A percentile compares a stretch with the other conserved stretches of the same genome.
These are phyloP conservation scores for Theretra japonica DNA, from an alignment of 2,888 invertebrate genomes.

Conservation along the genomic window DNA sequence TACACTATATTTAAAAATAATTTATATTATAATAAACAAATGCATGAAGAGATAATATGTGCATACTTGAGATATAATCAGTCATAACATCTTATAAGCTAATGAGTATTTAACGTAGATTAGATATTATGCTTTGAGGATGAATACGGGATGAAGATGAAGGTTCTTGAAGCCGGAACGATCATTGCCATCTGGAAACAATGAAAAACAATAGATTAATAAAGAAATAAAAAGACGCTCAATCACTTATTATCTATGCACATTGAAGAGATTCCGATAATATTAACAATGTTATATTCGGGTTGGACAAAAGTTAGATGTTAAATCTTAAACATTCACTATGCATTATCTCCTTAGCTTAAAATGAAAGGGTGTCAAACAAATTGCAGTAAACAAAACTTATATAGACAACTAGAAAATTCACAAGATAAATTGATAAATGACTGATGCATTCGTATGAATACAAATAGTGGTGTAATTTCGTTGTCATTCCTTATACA, in stretches of 20 bases:
- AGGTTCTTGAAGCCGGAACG: constrained; percentile 31
- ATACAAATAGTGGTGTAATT: constrained; percentile 4
- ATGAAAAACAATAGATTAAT: constrained; percentile 42
- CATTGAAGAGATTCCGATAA: too few relatives aligned
- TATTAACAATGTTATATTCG: too few relatives aligned
- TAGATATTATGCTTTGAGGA: constrained; percentile 36
- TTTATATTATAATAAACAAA: constrained; percentile 70
- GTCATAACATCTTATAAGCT: constrained; percentile 68
- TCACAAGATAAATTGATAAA: neutral
- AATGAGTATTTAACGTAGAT: constrained; percentile 73
- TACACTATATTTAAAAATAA: constrained; percentile 56
- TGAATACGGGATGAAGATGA: constrained; percentile 31
- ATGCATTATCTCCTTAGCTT: too few relatives aligned
- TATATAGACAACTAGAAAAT: neutral
- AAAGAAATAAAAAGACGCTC: neutral
- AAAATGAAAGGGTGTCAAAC: neutral
- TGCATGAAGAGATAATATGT: constrained; percentile 75
- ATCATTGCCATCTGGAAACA: constrained; percentile 64
- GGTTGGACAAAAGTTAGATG: too few relatives aligned
- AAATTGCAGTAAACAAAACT: neutral
- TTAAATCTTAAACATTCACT: too few relatives aligned
- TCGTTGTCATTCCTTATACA: constrained; percentile 34
- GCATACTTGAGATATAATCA: constrained; percentile 66
- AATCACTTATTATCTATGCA: neutral
- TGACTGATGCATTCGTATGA: neutral